A percentile compares a stretch with the other conserved stretches of the same genome.
Evolutionary conservation across 2,888 invertebrate species (phyloP).

Genomic region (Byasa hedistus): DNA sequence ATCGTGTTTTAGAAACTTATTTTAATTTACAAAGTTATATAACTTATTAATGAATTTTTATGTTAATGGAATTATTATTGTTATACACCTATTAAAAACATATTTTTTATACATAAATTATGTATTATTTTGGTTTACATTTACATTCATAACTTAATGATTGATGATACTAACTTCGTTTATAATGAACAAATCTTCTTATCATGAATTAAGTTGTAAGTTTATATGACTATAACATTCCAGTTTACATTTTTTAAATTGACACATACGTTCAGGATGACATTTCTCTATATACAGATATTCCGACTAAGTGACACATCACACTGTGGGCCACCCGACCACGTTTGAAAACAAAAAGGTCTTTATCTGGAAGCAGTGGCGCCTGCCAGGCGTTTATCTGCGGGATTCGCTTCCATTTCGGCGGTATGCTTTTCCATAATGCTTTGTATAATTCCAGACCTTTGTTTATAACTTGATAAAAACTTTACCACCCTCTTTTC

Average conservation of each 20-base stretch:
- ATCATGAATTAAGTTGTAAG: no score
- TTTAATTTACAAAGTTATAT: no score
- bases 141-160: no score
- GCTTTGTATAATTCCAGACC: constrained; percentile 24
- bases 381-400: constrained; percentile 53
- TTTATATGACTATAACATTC: no score
- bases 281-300: constrained; percentile 1
- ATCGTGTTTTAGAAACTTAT: no score
- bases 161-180: no score
- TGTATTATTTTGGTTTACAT: no score
- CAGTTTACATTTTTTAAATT: background rate
- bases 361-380: constrained; percentile 50
- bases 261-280: constrained; percentile 7
- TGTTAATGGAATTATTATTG: no score
- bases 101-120: no score
- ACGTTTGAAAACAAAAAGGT: constrained; percentile 47
- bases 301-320: constrained; percentile 35
- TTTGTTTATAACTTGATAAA: constrained; percentile 19
- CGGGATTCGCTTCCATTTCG: constrained; percentile 48
- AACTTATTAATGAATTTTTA: no score
- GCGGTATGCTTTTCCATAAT: constrained; percentile 45
- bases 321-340: constrained; percentile 37
- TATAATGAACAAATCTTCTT: no score
- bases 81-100: no score
- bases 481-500: constrained; percentile 10